phyloP scores from a whole-genome alignment of 2,113 vertebrate species.

The Pluvialis apricaria region DNA sequence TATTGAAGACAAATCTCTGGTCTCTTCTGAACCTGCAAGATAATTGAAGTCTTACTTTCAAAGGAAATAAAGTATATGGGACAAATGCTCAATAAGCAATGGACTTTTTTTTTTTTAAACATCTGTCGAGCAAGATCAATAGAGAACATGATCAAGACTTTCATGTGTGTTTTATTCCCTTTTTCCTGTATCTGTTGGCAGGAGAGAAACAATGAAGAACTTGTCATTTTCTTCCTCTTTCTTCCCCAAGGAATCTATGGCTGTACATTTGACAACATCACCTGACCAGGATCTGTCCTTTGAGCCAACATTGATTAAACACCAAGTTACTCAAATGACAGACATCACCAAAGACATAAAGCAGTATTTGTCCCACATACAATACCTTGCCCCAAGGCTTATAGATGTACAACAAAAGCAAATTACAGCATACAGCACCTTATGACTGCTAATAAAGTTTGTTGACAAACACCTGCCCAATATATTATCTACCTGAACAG shows the following conservation, averaged over 20 bases:
- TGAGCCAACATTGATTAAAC: not conserved
- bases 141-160: not conserved
- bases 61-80: not conserved
- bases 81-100: not conserved
- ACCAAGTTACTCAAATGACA: not conserved
- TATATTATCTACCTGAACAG: not conserved
- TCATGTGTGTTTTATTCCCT: not conserved
- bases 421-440: not conserved
- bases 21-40: not conserved
- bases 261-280: not conserved
- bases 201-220: not conserved
- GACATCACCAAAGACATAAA: not conserved
- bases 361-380: not conserved
- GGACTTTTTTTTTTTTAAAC: not conserved
- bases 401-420: not conserved
- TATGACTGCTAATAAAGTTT: not conserved
- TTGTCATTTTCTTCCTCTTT: not conserved
- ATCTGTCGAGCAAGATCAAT: not conserved
- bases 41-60: not conserved
- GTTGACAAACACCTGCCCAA: not conserved
- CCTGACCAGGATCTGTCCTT: not conserved
- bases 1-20: not conserved
- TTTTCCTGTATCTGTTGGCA: not conserved
- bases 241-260: not conserved
- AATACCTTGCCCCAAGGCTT: not conserved